These are phyloP conservation scores for Periophthalmodon schlosseri DNA, from an alignment of 2,113 vertebrate genomes.

Conservation along the genomic window DNA sequence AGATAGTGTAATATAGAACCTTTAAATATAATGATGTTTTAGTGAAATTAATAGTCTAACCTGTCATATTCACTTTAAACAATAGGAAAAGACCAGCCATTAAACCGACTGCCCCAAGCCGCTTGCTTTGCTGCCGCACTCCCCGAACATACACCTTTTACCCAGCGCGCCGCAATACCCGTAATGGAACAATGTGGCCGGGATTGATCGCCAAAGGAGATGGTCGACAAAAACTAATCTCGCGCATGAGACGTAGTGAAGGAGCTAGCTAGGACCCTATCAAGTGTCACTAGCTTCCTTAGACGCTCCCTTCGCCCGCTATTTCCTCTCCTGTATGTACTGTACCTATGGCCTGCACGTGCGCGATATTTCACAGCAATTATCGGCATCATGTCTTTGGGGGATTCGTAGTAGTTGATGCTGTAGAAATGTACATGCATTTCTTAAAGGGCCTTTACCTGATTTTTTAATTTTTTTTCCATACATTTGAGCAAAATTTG, in stretches of 20 bases:
- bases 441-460: too few species aligned
- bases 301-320: not conserved
- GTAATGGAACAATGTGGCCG: slow-evolving; percentile 13
- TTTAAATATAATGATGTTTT: too few species aligned
- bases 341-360: not conserved
- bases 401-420: not conserved
- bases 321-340: not conserved
- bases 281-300: not conserved
- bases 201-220: slow-evolving; percentile 20
- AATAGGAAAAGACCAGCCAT: not conserved
- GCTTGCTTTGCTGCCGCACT: not conserved
- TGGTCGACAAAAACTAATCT: slow-evolving; percentile 9
- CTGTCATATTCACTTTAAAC: not conserved
- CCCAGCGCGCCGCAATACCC: not conserved
- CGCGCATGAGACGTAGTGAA: slow-evolving; percentile 6
- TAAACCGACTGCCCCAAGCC: not conserved
- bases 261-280: slow-evolving; percentile 2
- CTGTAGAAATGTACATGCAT: too few species aligned
- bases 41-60: too few species aligned
- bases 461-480: too few species aligned
- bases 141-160: slow-evolving; percentile 11
- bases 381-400: not conserved
- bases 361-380: not conserved
- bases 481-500: too few species aligned
- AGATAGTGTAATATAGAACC: too few species aligned